Conservation (phyloP, 2,113 vertebrate species). For the Muscicapa adusta region DNA sequence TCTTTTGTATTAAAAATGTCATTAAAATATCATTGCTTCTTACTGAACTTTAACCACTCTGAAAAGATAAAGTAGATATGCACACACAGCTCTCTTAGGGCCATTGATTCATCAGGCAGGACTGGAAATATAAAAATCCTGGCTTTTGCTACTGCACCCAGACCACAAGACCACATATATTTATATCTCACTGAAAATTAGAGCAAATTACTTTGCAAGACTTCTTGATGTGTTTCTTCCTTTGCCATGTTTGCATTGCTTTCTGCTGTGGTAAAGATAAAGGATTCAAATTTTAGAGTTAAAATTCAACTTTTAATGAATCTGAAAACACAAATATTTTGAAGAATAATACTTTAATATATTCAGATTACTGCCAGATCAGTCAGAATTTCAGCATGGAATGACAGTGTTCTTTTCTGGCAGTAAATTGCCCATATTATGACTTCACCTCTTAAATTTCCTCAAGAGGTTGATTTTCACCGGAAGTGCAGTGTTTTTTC, state of each 20-base stretch:
- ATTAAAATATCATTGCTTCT: not conserved
- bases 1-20: not conserved
- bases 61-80: not conserved
- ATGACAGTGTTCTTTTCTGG: constrained; percentile 8
- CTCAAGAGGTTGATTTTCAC: constrained; percentile 31
- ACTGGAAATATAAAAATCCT: not conserved
- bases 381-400: not conserved
- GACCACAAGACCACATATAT: not conserved
- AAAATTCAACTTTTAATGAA: not conserved
- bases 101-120: not conserved
- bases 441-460: constrained; percentile 49
- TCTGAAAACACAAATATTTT: not conserved
- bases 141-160: not conserved
- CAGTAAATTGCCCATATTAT: not conserved
- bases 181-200: not conserved
- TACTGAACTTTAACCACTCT: not conserved
- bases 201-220: not conserved
- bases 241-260: not conserved
- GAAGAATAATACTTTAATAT: not conserved
- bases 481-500: constrained; percentile 14
- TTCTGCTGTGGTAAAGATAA: not conserved
- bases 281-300: not conserved
- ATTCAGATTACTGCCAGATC: constrained; percentile 2
- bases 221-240: not conserved
- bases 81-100: not conserved